A percentile compares a stretch with the other conserved stretches of the same genome.
These are phyloP conservation scores for Thamnophis elegans DNA, from an alignment of 2,797 vertebrate genomes.

Conservation along the genomic window DNA sequence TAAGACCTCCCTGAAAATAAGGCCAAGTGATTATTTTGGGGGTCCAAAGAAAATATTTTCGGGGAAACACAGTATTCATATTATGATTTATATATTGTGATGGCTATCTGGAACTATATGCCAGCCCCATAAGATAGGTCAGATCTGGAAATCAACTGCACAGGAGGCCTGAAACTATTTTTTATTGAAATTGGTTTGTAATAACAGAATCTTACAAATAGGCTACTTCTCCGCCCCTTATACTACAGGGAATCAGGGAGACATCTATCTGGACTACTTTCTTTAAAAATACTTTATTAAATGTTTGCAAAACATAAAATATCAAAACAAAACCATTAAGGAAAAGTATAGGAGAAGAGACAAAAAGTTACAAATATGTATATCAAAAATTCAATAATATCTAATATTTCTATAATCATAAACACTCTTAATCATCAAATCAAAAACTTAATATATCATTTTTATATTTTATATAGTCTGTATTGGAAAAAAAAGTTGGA, in stretches of 20 bases:
- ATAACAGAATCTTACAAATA: background rate
- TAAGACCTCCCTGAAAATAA: no score
- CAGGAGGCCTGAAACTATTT: background rate
- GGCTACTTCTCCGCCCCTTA: background rate
- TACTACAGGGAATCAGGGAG: background rate
- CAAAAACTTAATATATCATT: background rate
- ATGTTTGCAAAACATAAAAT: background rate
- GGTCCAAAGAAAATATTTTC: no score
- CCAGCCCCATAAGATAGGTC: background rate
- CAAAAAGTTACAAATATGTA: background rate
- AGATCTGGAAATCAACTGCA: background rate
- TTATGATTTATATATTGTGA: background rate
- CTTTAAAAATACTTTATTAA: background rate
- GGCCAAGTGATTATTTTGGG: no score
- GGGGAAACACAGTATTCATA: background rate
- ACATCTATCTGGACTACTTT: background rate
- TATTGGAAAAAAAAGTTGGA: background rate
- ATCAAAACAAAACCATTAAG: background rate
- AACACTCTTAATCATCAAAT: background rate
- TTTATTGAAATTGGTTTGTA: background rate
- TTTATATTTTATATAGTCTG: background rate
- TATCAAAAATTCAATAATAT: background rate
- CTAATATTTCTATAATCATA: background rate
- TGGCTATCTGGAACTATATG: background rate
- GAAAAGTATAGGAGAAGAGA: background rate